phyloP scores from a whole-genome alignment of 1,140 invertebrate genomes.

The Penaeus chinensis region DNA sequence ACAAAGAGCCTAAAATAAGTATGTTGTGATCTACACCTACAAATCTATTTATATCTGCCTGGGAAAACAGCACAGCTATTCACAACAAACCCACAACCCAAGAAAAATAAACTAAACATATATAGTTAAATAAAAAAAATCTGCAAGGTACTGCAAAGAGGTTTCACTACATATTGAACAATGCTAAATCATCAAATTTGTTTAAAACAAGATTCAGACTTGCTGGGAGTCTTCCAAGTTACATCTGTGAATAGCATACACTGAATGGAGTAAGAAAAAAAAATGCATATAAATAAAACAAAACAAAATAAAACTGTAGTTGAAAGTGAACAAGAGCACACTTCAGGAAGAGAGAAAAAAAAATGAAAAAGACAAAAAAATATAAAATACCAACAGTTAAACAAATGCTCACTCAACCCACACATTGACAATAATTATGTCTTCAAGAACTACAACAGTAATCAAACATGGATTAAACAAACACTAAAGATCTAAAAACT shows the following conservation, averaged over 20 bases:
- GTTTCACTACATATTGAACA: slow-evolving; percentile 1
- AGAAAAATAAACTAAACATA: slow-evolving; percentile 14
- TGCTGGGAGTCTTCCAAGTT: not conserved
- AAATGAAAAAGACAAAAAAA: too few species aligned
- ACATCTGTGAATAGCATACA: slow-evolving; percentile 11
- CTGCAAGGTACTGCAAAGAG: too few species aligned
- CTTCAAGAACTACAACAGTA: too few species aligned
- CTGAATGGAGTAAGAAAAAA: not conserved
- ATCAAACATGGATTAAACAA: too few species aligned
- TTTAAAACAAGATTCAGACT: slow-evolving; percentile 17
- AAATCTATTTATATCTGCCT: slow-evolving; percentile 13
- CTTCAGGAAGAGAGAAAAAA: too few species aligned
- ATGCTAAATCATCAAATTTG: slow-evolving; percentile 18
- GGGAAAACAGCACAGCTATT: slow-evolving; percentile 38
- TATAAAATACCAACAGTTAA: too few species aligned
- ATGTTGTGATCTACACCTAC: slow-evolving; percentile 44
- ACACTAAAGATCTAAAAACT: too few species aligned
- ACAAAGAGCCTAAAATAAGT: not conserved
- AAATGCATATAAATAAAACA: not conserved
- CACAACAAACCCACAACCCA: not conserved
- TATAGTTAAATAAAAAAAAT: slow-evolving; percentile 38
- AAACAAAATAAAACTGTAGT: not conserved
- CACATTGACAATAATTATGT: too few species aligned
- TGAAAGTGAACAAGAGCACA: too few species aligned
- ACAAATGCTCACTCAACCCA: too few species aligned